These are phyloP conservation scores for Cryptocheilus praepositus DNA, from an alignment of 2,888 invertebrate species.

Conservation along the genomic window DNA sequence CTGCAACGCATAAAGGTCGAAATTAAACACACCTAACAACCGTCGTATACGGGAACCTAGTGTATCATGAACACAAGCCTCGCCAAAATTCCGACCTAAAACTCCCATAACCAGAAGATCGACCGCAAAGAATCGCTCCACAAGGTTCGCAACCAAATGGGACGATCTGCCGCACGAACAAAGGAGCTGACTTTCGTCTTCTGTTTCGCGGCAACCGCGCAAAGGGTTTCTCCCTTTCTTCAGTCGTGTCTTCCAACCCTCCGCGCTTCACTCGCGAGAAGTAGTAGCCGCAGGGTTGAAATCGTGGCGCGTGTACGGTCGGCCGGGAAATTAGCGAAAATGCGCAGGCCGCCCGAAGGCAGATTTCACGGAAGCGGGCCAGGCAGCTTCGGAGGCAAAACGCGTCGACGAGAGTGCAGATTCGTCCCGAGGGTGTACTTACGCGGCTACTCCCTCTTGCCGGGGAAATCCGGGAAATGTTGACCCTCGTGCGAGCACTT, in stretches of 20 bases:
- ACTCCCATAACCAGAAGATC: too few relatives aligned
- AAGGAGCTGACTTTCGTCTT: not conserved
- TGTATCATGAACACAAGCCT: too few relatives aligned
- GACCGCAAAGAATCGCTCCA: too few relatives aligned
- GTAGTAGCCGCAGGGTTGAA: constrained; percentile 57
- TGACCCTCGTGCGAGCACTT: constrained; percentile 22
- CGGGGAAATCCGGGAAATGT: constrained; percentile 61
- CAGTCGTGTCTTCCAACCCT: not conserved
- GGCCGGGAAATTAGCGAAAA: constrained; percentile 49
- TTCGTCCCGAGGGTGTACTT: constrained; percentile 70
- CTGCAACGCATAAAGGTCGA: too few relatives aligned
- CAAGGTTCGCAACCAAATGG: too few relatives aligned
- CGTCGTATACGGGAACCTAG: too few relatives aligned
- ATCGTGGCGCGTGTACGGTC: constrained; percentile 29
- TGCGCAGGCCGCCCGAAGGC: constrained; percentile 41
- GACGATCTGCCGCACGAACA: too few relatives aligned
- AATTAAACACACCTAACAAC: too few relatives aligned
- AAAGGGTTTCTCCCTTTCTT: too few relatives aligned
- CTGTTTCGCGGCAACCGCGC: not conserved
- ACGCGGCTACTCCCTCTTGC: constrained; percentile 38
- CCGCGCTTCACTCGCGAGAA: constrained; percentile 38
- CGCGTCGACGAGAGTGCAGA: constrained; percentile 64
- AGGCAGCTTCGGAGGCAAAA: constrained; percentile 52
- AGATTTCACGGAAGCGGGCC: constrained; percentile 55
- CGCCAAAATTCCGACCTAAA: too few relatives aligned